These are phyloP conservation scores for Tapirus indicus DNA, from an alignment of 2,797 vertebrate species.

Conservation along the genomic window DNA sequence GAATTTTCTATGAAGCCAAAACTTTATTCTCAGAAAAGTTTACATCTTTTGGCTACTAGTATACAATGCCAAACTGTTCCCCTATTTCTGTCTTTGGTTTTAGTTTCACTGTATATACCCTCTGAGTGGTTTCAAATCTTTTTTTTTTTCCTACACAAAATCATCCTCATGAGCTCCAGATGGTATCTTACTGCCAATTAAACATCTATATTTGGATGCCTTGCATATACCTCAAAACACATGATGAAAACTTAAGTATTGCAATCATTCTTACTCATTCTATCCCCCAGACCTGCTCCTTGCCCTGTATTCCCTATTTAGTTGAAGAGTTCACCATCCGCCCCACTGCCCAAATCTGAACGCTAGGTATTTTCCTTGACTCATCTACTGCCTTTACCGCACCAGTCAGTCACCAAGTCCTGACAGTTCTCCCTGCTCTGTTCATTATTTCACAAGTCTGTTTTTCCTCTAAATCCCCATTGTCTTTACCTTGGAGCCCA, in stretches of 20 bases:
- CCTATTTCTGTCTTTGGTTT: background rate
- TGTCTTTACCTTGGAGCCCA: background rate
- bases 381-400: background rate
- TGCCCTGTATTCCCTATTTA: background rate
- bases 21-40: constrained; percentile 2
- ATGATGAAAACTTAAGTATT: background rate
- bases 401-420: background rate
- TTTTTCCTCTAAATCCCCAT: background rate
- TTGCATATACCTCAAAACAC: background rate
- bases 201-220: background rate
- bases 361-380: background rate
- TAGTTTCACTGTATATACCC: background rate
- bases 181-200: background rate
- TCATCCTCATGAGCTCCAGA: background rate
- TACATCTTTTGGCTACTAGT: background rate
- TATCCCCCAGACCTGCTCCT: background rate
- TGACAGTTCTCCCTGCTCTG: background rate
- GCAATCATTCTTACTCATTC: background rate
- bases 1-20: constrained; percentile 48
- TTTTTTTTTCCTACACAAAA: background rate
- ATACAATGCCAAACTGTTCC: background rate
- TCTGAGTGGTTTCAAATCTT: background rate
- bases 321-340: background rate
- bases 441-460: background rate
- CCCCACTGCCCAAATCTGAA: background rate